Base-by-base conservation (phyloP, 2,797 vertebrate species). In the Brotula barbata region DNA sequence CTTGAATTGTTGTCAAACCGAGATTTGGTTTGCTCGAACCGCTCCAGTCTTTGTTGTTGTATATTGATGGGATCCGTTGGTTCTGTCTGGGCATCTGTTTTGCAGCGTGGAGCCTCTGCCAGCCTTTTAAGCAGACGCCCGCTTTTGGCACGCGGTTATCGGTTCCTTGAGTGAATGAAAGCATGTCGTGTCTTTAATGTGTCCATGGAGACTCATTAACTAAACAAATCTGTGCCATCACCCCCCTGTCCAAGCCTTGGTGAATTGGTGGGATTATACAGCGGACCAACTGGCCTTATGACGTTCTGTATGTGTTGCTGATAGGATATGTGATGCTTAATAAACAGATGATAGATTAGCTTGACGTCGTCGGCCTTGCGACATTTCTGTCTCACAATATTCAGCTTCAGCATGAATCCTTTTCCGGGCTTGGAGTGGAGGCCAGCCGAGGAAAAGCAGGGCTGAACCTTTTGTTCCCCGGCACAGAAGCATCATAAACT, bases 201-300 rank as follows among this genome's bases (percentile, higher is more conserved):
- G 83, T 88, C 87, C 86, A 76, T 41, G 2, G 87, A 84, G 89
- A 89, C 86, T 89, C 85, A 89, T 91, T 90, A 91, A 82, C 67
- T 54, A 82, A 87, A 87, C 84, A 87, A 87, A 85, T 81, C 77
- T 84, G 77, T 81, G 77, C 80, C 78, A 73, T 77, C 52, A 49
- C 54, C 78, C 72, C 14, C 5, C 62, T 71, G 79, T 75, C 70
- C 78, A 73, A 64, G 71, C 58, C 60, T 68, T 64, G 59, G 66
- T 37, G 63, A 82, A 63, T 6, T 14, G 73, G 64, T 71, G 41
- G 53, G 71, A 75, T 50, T 60, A 64, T 71, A 84, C 67, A 77
- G 77, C 73, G 7, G 39, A 64, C 51, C 19, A 64, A 73, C 50
- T 58, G 62, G 48, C 71, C 52, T 59, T 20, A 51, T 23, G 46